These are phyloP conservation scores for Homarus gammarus DNA, from an alignment of 2,888 invertebrate genomes.

Conservation along the genomic window DNA sequence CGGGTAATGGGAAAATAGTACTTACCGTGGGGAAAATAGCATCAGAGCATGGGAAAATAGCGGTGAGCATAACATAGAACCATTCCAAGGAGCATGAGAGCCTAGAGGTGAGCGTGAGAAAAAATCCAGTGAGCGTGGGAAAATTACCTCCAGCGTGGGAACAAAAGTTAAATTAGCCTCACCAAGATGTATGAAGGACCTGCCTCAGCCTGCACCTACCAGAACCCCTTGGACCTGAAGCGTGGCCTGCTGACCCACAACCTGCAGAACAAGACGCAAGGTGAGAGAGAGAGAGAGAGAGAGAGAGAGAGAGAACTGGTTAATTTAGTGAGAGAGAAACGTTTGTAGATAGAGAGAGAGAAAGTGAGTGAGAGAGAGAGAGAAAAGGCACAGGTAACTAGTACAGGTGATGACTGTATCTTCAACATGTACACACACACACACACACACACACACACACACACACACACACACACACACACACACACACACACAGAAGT, in stretches of 20 bases:
- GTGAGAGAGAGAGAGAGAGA: too few species aligned
- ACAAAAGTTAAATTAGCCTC: too few species aligned
- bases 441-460: conserved; percentile 33
- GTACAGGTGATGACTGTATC: too few species aligned
- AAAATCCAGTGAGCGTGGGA: neutral
- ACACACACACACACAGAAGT: conserved; percentile 21
- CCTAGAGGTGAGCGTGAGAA: neutral
- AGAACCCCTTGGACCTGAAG: conserved; percentile 62
- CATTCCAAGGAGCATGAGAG: too few species aligned
- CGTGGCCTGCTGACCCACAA: conserved; percentile 51
- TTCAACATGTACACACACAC: neutral
- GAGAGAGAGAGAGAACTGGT: too few species aligned
- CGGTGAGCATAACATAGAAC: neutral
- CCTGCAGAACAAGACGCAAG: conserved; percentile 63
- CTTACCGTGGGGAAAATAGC: neutral
- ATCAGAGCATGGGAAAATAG: too few species aligned
- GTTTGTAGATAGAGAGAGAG: too few species aligned
- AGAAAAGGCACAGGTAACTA: neutral
- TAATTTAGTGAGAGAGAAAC: too few species aligned
- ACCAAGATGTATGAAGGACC: conserved; percentile 55
- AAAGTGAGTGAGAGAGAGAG: conserved; percentile 31
- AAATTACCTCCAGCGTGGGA: neutral
- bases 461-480: conserved; percentile 35
- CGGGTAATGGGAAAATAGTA: neutral
- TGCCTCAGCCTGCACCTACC: conserved; percentile 56